A percentile compares a stretch with the other conserved stretches of the same genome.
Conservation (phyloP, 2,888 invertebrate genomes). For the Masnerella sp. region DNA sequence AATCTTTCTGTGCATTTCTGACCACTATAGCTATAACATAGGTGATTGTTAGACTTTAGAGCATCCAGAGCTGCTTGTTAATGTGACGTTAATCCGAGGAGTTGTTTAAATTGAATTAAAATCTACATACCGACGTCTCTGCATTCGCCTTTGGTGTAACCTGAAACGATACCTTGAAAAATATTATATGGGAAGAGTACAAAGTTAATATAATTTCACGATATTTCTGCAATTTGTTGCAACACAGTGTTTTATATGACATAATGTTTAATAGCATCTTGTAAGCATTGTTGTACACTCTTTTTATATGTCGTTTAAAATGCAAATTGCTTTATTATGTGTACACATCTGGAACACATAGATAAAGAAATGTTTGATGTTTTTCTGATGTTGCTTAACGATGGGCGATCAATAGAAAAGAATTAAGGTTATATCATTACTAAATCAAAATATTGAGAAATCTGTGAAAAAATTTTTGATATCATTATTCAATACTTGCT, state of each 20-base stretch:
- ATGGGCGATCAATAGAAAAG: neutral
- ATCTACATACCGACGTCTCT: neutral
- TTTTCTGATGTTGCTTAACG: constrained; percentile 3
- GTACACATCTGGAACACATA: neutral
- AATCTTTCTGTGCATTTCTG: too few relatives aligned
- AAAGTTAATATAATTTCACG: neutral
- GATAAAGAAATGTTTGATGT: neutral
- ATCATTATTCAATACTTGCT: too few relatives aligned
- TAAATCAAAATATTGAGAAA: too few relatives aligned
- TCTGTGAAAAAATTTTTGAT: too few relatives aligned
- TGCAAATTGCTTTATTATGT: constrained; percentile 1
- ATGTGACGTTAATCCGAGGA: neutral
- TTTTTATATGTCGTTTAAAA: constrained; percentile 47
- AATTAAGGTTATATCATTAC: too few relatives aligned
- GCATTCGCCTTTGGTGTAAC: neutral
- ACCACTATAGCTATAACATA: too few relatives aligned
- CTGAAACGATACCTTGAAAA: constrained; percentile 2
- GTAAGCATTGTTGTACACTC: constrained; percentile 34
- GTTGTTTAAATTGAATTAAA: constrained; percentile 19
- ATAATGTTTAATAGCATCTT: constrained; percentile 1
- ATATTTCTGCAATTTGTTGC: neutral
- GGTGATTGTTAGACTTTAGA: constrained; percentile 5
- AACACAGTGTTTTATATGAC: constrained; percentile 1
- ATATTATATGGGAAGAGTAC: neutral
- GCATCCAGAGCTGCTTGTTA: neutral